Conservation (phyloP, 2,888 invertebrate genomes). For the Tethea ocularis region DNA sequence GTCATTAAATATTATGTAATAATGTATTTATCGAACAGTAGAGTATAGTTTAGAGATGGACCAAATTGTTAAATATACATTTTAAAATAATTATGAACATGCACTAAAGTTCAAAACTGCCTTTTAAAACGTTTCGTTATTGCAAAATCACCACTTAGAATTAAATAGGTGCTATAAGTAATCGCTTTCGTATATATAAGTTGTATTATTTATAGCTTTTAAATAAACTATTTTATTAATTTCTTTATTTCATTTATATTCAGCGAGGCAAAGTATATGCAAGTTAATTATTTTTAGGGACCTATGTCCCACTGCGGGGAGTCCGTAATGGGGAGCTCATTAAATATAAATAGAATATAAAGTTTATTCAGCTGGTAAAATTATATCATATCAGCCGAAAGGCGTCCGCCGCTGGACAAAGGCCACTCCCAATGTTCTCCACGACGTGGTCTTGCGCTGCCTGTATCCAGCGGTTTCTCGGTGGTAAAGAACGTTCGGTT, state of each 20-base stretch:
- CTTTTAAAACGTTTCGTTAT: background rate
- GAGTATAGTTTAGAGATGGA: constrained; percentile 3
- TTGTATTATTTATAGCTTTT: constrained; percentile 11
- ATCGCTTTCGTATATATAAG: constrained; percentile 6
- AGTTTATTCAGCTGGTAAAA: too few species aligned
- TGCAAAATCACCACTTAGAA: background rate
- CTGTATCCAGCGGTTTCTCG: too few species aligned
- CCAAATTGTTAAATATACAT: constrained; percentile 11
- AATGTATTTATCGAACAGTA: background rate
- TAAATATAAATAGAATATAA: too few species aligned
- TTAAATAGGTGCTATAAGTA: constrained; percentile 7
- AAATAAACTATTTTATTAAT: constrained; percentile 26
- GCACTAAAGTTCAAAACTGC: background rate
- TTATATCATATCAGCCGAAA: too few species aligned
- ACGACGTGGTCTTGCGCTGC: too few species aligned
- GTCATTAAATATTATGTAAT: constrained; percentile 9
- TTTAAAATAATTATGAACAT: too few species aligned
- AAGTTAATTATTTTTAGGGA: too few species aligned
- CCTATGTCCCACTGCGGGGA: too few species aligned
- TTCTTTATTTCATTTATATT: background rate
- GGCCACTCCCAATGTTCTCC: too few species aligned
- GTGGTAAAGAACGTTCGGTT: too few species aligned
- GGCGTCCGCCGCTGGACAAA: too few species aligned
- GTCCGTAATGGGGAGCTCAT: too few species aligned
- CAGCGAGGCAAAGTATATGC: background rate